Evolutionary conservation across 2,888 invertebrate genomes (phyloP), one percentile per base, ranked within the genome.

Genomic region (Ophraella communa): DNA sequence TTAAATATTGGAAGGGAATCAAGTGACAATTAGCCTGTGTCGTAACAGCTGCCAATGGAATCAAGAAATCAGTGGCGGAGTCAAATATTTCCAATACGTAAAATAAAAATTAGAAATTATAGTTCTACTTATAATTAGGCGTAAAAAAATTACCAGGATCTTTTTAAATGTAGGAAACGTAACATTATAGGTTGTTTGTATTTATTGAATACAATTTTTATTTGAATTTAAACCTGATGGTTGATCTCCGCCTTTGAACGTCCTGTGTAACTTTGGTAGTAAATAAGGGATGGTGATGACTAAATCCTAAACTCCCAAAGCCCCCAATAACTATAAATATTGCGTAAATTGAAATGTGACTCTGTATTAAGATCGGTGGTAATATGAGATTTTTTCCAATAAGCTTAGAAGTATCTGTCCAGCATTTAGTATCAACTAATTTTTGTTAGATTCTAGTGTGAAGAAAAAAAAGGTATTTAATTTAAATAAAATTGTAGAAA

Each of bases 281-380:
- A 76, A 75, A 76, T 76, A 76, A 73, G 76, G 73, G 73, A 74
- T 70, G 73, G 65, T 70, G 47, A 71, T 68, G 64, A 61, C 65
- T 67, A 72, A 71, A 60, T 70, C 68, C 66, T 58, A 56, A n/a
- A 69, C 65, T 76, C 76, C 76, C 76, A 57, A 66, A 68, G 72
- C 72, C 69, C 70, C 76, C 75, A 75, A 76, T 76, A 75, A 74
- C 76, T 75, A 77, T 77, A 77, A 77, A 77, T 77, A 77, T 77
- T 77, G 67, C 76, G 67, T 73, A 77, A 76, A 77, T 76, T 77
- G 77, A 73, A 74, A 76, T 27, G 33, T 47, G 67, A 69, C 39
- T 33, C 49, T 47, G 30, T 42, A 54, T 63, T 58, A 63, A 63
- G 14, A 23, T 59, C 24, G 39, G 23, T 21, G 21, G 39, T 39